Evolutionary conservation across 1,140 invertebrate genomes (phyloP).

Genomic region (Ceratina australensis): DNA sequence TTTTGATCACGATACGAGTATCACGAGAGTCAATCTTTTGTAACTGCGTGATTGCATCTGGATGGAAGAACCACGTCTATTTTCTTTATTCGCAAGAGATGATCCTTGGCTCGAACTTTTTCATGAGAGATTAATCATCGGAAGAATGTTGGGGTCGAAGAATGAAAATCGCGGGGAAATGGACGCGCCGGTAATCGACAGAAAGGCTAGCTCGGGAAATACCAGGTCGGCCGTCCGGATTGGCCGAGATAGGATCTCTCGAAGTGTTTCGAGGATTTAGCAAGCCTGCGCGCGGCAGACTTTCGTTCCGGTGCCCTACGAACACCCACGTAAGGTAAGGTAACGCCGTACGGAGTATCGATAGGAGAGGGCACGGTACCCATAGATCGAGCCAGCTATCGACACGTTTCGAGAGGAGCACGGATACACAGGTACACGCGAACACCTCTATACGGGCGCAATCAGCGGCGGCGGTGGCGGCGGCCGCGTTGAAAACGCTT

Average conservation of each 20-base stretch:
- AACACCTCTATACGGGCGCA: slow-evolving; percentile 1
- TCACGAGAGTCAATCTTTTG: no score
- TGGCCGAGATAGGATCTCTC: slow-evolving; percentile 54
- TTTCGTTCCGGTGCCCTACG: slow-evolving; percentile 59
- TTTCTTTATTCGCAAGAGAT: no score
- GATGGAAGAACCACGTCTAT: no score
- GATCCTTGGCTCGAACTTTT: no score
- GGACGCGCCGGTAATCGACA: slow-evolving; percentile 43
- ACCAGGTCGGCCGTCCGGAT: slow-evolving; percentile 51
- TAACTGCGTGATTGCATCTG: no score
- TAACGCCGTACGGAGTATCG: slow-evolving; percentile 50
- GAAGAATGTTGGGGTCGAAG: slow-evolving; percentile 1
- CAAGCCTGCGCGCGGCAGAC: slow-evolving; percentile 47
- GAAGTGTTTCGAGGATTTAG: slow-evolving; percentile 59
- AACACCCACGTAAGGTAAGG: slow-evolving; percentile 62
- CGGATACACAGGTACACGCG: background rate
- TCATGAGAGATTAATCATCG: background rate
- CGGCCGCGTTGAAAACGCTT: slow-evolving; percentile 32
- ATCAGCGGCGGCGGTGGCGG: background rate
- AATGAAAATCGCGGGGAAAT: slow-evolving; percentile 42
- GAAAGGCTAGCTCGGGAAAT: slow-evolving; percentile 49
- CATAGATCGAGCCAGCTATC: slow-evolving; percentile 56
- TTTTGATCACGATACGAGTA: no score
- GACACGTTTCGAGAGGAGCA: slow-evolving; percentile 57
- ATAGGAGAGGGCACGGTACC: slow-evolving; percentile 42